Evolutionary conservation across 2,113 vertebrate species (phyloP), one percentile per base, ranked within the genome.

Genomic region (Myocastor coypus): DNA sequence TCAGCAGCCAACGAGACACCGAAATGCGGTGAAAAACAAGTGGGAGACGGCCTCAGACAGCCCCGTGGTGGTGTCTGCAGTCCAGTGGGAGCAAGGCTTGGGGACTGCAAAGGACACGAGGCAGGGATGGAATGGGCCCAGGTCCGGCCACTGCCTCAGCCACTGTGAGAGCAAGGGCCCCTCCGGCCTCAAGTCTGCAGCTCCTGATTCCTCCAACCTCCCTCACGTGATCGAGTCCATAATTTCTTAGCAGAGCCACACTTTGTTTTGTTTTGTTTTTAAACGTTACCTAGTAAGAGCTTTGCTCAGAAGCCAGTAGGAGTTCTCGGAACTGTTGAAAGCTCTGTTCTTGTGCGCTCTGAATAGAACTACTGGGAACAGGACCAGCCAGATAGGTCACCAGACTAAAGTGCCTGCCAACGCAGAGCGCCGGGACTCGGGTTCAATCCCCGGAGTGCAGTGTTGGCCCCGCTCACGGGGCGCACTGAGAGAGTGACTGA

Each of bases 291-390:
- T 64, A 84, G 5, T 46, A 75, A 94, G 40, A 73, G 83, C 4
- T 46, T 82, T 73, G 82, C 68, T 93, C 89, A 83, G 26, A 96
- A 71, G 4, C 26, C 13, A 68, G 61, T 66, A 1, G 83, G 73
- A 68, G 13, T 63, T 57, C 55, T 77, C 61, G 37, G 24, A 61
- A 19, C 73, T 85, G 12, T 87, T 90, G 32, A 24, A 82, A 95
- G 90, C 80, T 93, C 12, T 63, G 78, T 91, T 91, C 71, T 85
- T 94, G 20, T 91, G 66, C 34, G 71, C 11, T 84, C n/a, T 61
- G 30, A 87, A 75, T 89, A 95, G 96, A 91, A 86, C 73, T 63
- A 0, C 16, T 88, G 16, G 66, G 20, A 8, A 81, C 78, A 93
- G 73, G 78, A n/a, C 37, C 46, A 46, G 46, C 46, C 46, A 46